Base-by-base conservation (phyloP, 1,140 invertebrate species). In the Hypothenemus hampei region DNA sequence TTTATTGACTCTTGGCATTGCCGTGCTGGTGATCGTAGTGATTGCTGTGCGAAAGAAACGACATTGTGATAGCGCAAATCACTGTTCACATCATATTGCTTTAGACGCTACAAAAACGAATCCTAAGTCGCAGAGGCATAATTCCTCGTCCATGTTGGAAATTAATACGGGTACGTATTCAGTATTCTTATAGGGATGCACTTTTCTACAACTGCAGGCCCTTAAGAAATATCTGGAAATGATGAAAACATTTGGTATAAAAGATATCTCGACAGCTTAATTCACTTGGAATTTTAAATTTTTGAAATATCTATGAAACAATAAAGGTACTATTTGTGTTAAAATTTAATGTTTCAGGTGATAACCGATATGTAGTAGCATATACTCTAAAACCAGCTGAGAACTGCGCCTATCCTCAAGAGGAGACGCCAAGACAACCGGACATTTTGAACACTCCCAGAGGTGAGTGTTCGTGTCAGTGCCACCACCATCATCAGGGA, bases 1-100 rank as follows among this genome's bases (percentile, higher is more conserved):
- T 13, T 62, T 84, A 3, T 71, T 84, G 49, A 81, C 77, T 2
- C 68, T 85, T n/a, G 78, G 78, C 43, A 75, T 81, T 35, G 81
- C 77, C 4, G 75, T 80, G 7, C 67, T 85, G 1, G 77, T 81
- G 20, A 77, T 84, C 36, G 78, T 82, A 51, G 73, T 85, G 11
- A 65, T 79, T 35, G 76, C 77, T 3, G 69, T 78, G 23, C 68
- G 76, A 50, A 65, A 71, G 50, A 69, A 72, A 51, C 69, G 73
- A 39, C 69, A 68, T 49, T 72, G 67, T 58, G 59, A 61, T 19
- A 61, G 60, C 19, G 58, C 59, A 19, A 58, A 62, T 19, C 65
- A 68, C 59, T 70, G 67, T 44, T 60, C 55, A 26, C 70, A 68
- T 48, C 69, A 68, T 41, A 54, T 64, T n/a, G 39, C 55, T 15